A percentile compares a stretch with the other conserved stretches of the same genome.
These are phyloP conservation scores for Novumbra hubbsi DNA, from an alignment of 2,797 vertebrate genomes.

Conservation along the genomic window DNA sequence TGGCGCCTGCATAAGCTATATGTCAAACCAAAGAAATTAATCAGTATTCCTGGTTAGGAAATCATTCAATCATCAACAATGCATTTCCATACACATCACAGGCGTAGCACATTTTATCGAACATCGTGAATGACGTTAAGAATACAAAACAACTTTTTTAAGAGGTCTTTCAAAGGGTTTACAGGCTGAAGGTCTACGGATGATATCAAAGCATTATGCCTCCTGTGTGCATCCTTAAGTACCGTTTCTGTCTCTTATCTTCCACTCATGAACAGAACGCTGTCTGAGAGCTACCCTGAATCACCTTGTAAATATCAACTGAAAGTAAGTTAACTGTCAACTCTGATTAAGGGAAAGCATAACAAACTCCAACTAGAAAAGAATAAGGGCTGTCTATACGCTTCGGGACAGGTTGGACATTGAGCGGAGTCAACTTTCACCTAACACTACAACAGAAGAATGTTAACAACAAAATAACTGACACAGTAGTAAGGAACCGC, in stretches of 20 bases:
- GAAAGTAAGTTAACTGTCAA: conserved; percentile 17
- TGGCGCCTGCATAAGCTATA: conserved; percentile 38
- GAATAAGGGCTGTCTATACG: neutral
- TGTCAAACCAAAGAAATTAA: neutral
- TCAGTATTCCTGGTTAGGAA: conserved; percentile 28
- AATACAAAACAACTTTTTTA: neutral
- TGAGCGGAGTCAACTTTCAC: neutral
- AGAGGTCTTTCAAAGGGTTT: neutral
- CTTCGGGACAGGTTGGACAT: neutral
- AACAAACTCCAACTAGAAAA: neutral
- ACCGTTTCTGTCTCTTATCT: neutral
- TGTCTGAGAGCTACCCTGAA: conserved; percentile 1
- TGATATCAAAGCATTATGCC: neutral
- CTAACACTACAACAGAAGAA: neutral
- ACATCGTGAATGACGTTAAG: neutral
- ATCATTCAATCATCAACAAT: conserved; percentile 58
- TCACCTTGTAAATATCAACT: neutral
- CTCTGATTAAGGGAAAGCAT: neutral
- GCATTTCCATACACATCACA: conserved; percentile 42
- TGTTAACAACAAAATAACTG: neutral
- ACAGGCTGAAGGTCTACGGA: neutral
- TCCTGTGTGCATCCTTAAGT: neutral
- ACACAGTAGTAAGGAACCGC: neutral
- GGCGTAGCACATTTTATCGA: neutral
- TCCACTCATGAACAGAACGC: conserved; percentile 1